Conservation (phyloP, 2,113 vertebrate genomes). For the Mus pahari region DNA sequence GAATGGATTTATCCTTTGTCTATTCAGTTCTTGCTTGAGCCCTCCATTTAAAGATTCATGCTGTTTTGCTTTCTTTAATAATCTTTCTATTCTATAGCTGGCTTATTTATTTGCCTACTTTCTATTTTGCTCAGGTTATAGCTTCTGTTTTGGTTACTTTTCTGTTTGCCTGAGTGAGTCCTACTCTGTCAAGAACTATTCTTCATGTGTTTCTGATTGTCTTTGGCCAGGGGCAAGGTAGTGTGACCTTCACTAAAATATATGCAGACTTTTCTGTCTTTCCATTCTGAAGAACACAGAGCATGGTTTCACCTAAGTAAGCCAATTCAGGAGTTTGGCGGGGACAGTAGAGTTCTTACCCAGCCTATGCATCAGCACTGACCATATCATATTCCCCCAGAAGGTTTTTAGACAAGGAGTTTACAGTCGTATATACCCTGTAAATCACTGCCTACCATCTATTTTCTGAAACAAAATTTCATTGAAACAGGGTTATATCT, state of each 20-base stretch:
- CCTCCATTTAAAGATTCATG: not conserved
- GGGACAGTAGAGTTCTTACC: not conserved
- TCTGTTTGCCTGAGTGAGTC: not conserved
- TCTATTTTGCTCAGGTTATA: not conserved
- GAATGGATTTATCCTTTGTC: not conserved
- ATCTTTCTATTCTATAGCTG: not conserved
- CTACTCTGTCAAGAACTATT: not conserved
- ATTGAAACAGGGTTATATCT: not conserved
- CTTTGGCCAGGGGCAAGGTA: not conserved
- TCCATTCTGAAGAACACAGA: not conserved
- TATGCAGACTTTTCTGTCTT: not conserved
- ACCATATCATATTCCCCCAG: too few relatives aligned
- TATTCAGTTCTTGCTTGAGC: not conserved
- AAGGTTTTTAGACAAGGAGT: not conserved
- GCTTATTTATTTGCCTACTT: not conserved
- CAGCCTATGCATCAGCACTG: not conserved
- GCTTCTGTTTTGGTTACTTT: not conserved
- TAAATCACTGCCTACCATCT: not conserved
- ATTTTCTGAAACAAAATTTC: conserved; percentile 12
- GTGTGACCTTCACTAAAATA: not conserved
- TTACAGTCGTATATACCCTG: not conserved
- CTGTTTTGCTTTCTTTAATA: not conserved
- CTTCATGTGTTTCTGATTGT: not conserved
- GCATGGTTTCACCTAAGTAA: not conserved
- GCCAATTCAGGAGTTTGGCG: not conserved